phyloP scores from a whole-genome alignment of 2,797 vertebrate species.

The Prunella strophiata region DNA sequence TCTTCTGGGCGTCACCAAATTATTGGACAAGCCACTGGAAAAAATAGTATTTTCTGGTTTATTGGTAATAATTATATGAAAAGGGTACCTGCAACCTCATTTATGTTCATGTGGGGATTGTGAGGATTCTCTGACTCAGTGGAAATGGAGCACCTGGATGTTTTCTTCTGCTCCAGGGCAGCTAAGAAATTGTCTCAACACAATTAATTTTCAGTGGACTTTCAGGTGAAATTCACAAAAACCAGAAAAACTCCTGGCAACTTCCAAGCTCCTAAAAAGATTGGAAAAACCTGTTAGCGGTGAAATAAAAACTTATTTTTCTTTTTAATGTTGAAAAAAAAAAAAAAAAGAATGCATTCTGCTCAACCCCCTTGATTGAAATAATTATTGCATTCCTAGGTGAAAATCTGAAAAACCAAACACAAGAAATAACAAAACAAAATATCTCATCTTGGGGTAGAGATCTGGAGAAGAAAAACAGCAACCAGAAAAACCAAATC shows the following conservation, averaged over 20 bases:
- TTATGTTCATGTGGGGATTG: background rate
- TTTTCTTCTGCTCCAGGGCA: background rate
- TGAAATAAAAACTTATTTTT: background rate
- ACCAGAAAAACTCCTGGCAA: background rate
- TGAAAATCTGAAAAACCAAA: background rate
- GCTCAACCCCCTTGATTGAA: background rate
- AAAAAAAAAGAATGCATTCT: background rate
- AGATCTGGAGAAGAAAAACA: background rate
- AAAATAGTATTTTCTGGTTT: background rate
- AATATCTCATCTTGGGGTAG: background rate
- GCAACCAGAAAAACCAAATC: background rate
- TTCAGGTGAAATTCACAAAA: background rate
- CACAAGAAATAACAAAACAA: background rate
- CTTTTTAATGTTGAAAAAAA: background rate
- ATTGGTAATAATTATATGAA: background rate
- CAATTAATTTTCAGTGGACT: background rate
- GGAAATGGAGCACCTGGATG: background rate
- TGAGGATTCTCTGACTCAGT: rapidly evolving
- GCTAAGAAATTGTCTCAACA: background rate
- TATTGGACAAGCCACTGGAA: background rate
- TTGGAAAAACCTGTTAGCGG: background rate
- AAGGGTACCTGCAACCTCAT: background rate
- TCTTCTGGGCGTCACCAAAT: background rate
- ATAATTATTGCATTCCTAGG: background rate
- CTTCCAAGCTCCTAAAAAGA: background rate